Base-by-base conservation (phyloP, 2,113 vertebrate genomes). In the Empidonax traillii region DNA sequence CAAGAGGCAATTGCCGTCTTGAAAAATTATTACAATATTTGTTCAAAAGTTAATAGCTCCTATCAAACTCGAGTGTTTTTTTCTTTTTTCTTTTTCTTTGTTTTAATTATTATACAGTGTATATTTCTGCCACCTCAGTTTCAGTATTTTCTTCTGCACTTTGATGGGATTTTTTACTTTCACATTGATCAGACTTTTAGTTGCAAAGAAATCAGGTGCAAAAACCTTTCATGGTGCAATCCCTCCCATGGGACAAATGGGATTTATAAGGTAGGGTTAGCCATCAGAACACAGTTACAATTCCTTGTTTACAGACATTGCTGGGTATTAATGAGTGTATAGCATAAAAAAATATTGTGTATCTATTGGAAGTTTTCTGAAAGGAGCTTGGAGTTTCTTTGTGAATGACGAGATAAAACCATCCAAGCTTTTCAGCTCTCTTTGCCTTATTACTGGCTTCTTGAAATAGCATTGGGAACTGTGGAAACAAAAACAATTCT, bases 11-110 rank as follows among this genome's bases (percentile, higher is more conserved):
- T 21, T 41, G 5, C 44, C 89, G 39, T 43, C 51, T 35, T 81
- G 30, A 66, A 78, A 91, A 94, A 92, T 51, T 82, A 35, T 24
- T 46, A 27, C 11, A 62, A 20, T 49, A 58, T 67, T 73, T 82
- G 23, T 75, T 90, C 69, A 82, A 43, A 93, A 71, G 22, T 22
- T 78, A 66, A 46, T 58, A 59, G 4, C 6, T 74, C 6, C 43
- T 35, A 12, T 75, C 55, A 81, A 79, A 46, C 2, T 16, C 20
- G 16, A 14, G 3, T 23, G 17, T 7, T 4, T 19, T 25, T 19
- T 10, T 5, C 22, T 9, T 28, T 8, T 9, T 3, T 8, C 8
- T 9, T 10, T 5, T 6, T 47, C 22, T 30, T 22, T 1, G 13
- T 58, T 63, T 19, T 19, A 1, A 21, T 59, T 61, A 59, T n/a